phyloP scores from a whole-genome alignment of 2,888 invertebrate species.

The Danaus chrysippus region DNA sequence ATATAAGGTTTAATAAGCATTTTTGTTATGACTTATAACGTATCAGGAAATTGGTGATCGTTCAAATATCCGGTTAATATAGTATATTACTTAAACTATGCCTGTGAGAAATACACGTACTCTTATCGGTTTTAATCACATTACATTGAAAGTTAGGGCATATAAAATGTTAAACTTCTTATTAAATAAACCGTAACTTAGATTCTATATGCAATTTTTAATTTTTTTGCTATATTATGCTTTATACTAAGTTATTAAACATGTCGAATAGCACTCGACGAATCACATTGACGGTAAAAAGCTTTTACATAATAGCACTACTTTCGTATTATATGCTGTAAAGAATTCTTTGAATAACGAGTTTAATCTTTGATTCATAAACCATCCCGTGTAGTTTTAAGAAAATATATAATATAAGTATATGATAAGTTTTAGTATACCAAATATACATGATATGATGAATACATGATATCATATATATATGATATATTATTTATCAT shows the following conservation, averaged over 20 bases:
- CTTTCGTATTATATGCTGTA: no score
- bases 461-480: no score
- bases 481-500: not conserved
- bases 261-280: constrained; percentile 37
- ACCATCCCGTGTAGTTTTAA: no score
- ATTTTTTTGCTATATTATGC: not conserved
- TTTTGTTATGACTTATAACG: constrained; percentile 46
- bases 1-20: constrained; percentile 15
- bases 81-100: constrained; percentile 31
- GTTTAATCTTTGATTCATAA: no score
- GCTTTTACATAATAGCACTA: constrained; percentile 15
- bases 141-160: no score
- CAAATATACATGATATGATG: no score
- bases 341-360: no score
- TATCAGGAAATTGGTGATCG: constrained; percentile 61
- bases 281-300: constrained; percentile 26
- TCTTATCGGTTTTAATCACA: no score
- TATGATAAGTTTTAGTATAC: no score
- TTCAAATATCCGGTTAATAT: constrained; percentile 56
- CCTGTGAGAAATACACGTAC: not conserved
- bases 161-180: no score
- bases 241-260: not conserved
- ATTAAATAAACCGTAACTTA: no score
- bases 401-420: no score
- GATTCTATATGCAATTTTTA: not conserved